phyloP scores from a whole-genome alignment of 2,797 vertebrate species.

The Danio jaintianensis region DNA sequence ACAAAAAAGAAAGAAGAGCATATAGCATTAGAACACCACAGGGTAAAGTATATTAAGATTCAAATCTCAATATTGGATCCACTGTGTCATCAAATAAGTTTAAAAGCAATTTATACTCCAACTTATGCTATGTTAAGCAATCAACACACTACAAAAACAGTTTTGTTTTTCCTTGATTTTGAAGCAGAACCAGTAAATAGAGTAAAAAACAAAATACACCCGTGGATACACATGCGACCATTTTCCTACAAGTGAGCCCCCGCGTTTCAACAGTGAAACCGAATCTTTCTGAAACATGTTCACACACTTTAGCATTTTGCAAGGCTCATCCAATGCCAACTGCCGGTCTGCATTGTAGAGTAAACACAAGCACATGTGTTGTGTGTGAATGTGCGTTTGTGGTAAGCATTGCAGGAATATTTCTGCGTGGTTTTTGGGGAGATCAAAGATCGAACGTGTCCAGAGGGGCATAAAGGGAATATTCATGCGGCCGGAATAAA shows the following conservation, averaged over 20 bases:
- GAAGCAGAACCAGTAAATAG: background rate
- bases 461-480: constrained; percentile 37
- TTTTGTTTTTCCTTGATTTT: background rate
- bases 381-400: constrained; percentile 54
- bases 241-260: constrained; percentile 14
- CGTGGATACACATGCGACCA: background rate
- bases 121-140: background rate
- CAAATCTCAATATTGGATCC: too few relatives aligned
- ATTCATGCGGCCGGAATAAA: constrained; percentile 34
- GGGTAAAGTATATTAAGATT: too few relatives aligned
- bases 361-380: constrained; percentile 58
- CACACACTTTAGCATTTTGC: constrained; percentile 22
- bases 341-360: constrained; percentile 15
- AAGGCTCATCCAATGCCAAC: constrained; percentile 22
- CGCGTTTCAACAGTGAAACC: constrained; percentile 18
- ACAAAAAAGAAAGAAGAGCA: too few relatives aligned
- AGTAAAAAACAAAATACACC: background rate
- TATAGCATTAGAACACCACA: too few relatives aligned
- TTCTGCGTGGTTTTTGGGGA: constrained; percentile 53
- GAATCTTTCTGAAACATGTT: constrained; percentile 28
- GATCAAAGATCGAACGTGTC: constrained; percentile 49
- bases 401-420: constrained; percentile 59
- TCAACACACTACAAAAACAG: background rate
- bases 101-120: background rate
- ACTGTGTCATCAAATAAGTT: background rate